A percentile compares a stretch with the other conserved stretches of the same genome.
phyloP scores from a whole-genome alignment of 2,797 vertebrate species.

The Danio albolineatus region DNA sequence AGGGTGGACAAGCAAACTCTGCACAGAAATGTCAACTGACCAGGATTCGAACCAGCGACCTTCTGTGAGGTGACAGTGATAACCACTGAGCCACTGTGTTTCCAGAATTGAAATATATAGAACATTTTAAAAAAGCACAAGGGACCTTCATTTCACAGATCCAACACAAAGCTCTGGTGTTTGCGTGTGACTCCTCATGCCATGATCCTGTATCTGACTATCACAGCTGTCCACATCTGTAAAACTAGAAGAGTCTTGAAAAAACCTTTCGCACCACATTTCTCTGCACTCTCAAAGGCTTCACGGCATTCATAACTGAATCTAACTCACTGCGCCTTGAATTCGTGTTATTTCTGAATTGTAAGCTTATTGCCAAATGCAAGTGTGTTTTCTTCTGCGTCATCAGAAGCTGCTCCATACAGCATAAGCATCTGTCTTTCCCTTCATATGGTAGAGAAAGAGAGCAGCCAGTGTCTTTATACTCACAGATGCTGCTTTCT shows the following conservation, averaged over 20 bases:
- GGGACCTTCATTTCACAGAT: not conserved
- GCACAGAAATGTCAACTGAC: too few relatives aligned
- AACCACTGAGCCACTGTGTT: too few relatives aligned
- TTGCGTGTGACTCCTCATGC: not conserved
- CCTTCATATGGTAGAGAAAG: not conserved
- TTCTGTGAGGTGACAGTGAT: too few relatives aligned
- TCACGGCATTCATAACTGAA: conserved; percentile 22
- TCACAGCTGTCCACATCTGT: not conserved
- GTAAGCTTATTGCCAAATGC: not conserved
- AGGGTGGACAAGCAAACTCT: not conserved
- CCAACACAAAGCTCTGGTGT: not conserved
- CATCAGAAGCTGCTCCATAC: conserved; percentile 19
- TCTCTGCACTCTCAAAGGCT: not conserved
- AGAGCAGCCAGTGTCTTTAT: conserved; percentile 5
- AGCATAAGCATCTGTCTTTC: conserved; percentile 30
- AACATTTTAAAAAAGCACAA: not conserved
- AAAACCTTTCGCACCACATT: not conserved
- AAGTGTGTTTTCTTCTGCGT: conserved; percentile 36
- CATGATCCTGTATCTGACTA: not conserved
- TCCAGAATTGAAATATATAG: not conserved
- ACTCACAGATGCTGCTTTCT: conserved; percentile 39
- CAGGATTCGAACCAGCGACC: too few relatives aligned
- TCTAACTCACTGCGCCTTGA: conserved; percentile 7
- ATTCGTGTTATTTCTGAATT: conserved; percentile 9
- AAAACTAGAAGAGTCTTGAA: conserved; percentile 9